These are phyloP conservation scores for Papilio polyxenes DNA, from an alignment of 1,140 invertebrate genomes.

Conservation along the genomic window DNA sequence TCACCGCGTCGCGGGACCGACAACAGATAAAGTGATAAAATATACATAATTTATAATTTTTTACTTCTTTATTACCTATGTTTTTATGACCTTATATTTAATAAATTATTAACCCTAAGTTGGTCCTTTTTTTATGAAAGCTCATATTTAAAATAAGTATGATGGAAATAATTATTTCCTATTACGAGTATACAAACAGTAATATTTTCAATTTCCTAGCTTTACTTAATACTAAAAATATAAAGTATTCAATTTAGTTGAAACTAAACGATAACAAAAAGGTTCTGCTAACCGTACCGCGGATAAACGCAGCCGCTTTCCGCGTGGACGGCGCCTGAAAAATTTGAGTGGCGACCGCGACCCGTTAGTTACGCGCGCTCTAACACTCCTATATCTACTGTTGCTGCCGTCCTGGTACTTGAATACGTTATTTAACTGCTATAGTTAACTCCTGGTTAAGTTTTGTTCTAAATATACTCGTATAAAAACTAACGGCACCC, in stretches of 20 bases:
- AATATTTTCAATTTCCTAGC: too few species aligned
- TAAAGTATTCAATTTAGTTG: neutral
- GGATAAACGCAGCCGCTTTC: conserved; percentile 55
- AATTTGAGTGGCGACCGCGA: conserved; percentile 53
- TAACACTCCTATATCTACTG: conserved; percentile 25
- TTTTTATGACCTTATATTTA: too few species aligned
- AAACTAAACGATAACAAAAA: neutral
- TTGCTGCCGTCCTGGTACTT: conserved; percentile 41
- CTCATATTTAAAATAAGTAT: too few species aligned
- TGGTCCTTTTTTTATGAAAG: too few species aligned
- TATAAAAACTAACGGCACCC: neutral
- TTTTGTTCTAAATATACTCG: neutral
- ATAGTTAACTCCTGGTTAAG: conserved; percentile 38
- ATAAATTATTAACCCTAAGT: too few species aligned
- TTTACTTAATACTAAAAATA: neutral
- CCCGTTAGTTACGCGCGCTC: conserved; percentile 44
- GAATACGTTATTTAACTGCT: conserved; percentile 38
- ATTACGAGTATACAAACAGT: too few species aligned
- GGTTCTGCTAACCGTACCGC: conserved; percentile 47
- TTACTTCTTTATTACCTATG: too few species aligned
- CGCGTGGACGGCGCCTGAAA: conserved; percentile 56
- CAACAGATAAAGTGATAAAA: conserved; percentile 37
- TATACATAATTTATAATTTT: too few species aligned
- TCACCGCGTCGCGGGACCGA: conserved; percentile 47
- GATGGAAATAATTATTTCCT: too few species aligned